Evolutionary conservation across 2,113 vertebrate genomes (phyloP).

Genomic region (Salvelinus fontinalis): DNA sequence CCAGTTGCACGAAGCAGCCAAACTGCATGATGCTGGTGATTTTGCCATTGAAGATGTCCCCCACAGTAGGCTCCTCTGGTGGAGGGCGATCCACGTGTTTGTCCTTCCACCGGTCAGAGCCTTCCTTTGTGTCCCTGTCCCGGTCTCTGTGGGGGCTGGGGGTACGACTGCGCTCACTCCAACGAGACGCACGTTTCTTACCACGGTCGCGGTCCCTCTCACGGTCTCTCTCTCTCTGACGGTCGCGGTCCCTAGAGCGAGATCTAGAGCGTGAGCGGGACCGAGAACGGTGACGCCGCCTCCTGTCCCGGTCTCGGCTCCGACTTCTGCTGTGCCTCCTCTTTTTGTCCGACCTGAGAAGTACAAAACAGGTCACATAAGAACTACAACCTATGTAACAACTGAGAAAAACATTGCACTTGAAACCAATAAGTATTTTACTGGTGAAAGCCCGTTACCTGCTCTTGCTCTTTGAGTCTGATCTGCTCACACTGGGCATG

Average conservation of each 20-base stretch:
- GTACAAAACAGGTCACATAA: no score
- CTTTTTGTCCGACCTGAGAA: slow-evolving; percentile 63
- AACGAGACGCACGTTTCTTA: slow-evolving; percentile 61
- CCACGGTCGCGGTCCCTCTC: slow-evolving; percentile 68
- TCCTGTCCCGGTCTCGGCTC: slow-evolving; percentile 77
- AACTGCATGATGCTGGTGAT: slow-evolving; percentile 99
- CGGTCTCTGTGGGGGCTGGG: slow-evolving; percentile 74
- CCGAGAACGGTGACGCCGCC: slow-evolving; percentile 68
- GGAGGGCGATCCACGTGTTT: slow-evolving; percentile 93
- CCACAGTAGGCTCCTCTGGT: slow-evolving; percentile 91
- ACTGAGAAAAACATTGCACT: neutral
- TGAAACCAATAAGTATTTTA: neutral
- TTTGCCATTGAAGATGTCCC: slow-evolving; percentile 97
- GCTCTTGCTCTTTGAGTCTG: slow-evolving; percentile 74
- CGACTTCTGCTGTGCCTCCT: slow-evolving; percentile 76
- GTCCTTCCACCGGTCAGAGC: slow-evolving; percentile 87
- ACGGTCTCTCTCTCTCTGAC: slow-evolving; percentile 69
- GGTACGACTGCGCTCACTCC: slow-evolving; percentile 82
- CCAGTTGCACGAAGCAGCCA: slow-evolving; percentile 97
- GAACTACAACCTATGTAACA: neutral
- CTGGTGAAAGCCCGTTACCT: slow-evolving; percentile 63
- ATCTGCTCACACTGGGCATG: slow-evolving; percentile 82
- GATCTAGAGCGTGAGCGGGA: slow-evolving; percentile 85
- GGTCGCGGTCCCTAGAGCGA: slow-evolving; percentile 79
- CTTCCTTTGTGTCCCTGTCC: slow-evolving; percentile 70